Conservation (phyloP, 1,140 invertebrate genomes). For the Saccostrea cuccullata region DNA sequence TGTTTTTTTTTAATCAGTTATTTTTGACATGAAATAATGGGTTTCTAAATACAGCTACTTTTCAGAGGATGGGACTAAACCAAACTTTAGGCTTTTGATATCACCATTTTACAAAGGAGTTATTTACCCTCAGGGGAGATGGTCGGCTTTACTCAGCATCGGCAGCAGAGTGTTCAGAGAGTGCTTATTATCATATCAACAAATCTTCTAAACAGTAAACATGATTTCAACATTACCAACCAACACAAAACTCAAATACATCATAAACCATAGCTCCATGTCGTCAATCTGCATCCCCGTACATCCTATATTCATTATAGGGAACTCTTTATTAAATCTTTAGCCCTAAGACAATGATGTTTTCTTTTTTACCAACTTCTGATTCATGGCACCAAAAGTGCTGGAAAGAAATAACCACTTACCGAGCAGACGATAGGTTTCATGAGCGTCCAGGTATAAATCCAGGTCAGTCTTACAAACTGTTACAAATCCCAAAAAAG, state of each 20-base stretch:
- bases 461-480: conserved; percentile 26
- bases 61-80: neutral
- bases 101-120: neutral
- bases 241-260: neutral
- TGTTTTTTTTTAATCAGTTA: no score
- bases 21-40: no score
- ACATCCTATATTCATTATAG: neutral
- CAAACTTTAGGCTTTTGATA: neutral
- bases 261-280: neutral
- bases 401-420: neutral
- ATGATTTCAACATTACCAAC: neutral
- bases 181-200: conserved; percentile 32
- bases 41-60: neutral
- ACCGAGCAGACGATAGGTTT: conserved; percentile 29
- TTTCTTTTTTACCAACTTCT: conserved; percentile 7
- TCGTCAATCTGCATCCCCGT: neutral
- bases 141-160: neutral
- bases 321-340: neutral
- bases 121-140: conserved; percentile 20
- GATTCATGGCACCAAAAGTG: neutral
- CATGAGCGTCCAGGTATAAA: conserved; percentile 2
- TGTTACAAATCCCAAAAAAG: conserved; percentile 8
- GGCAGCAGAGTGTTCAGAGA: neutral
- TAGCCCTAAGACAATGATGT: neutral
- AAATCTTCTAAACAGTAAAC: conserved; percentile 20